Conservation (phyloP, 2,113 vertebrate species). For the Spheniscus mendiculus region DNA sequence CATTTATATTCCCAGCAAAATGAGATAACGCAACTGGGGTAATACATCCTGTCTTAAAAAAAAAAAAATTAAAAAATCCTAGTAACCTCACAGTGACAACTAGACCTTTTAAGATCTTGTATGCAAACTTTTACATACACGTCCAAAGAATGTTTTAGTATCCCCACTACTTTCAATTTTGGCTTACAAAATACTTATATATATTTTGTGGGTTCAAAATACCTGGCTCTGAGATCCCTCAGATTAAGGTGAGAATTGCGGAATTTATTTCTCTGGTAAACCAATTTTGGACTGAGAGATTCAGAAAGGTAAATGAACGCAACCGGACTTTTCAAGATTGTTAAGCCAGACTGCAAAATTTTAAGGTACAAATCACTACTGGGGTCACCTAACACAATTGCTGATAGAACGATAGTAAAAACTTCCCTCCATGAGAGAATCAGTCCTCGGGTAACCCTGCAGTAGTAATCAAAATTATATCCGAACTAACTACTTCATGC, state of each 20-base stretch:
- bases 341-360: not conserved
- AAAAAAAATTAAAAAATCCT: not conserved
- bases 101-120: not conserved
- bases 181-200: not conserved
- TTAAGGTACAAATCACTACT: not conserved
- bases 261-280: not conserved
- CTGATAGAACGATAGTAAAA: not conserved
- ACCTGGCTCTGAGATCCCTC: not conserved
- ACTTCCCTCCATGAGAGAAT: not conserved
- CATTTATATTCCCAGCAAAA: not conserved
- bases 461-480: not conserved
- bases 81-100: not conserved
- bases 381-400: not conserved
- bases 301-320: not conserved
- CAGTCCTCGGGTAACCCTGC: not conserved
- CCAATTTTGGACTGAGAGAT: not conserved
- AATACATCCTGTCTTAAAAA: not conserved
- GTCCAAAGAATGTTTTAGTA: not conserved
- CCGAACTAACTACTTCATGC: not conserved
- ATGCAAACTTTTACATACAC: not conserved
- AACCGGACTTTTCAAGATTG: not conserved
- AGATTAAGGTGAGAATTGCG: not conserved
- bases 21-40: fast-evolving
- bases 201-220: not conserved
- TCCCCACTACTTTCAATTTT: not conserved